A percentile compares a stretch with the other conserved stretches of the same genome.
Evolutionary conservation across 1,140 invertebrate genomes (phyloP).

Genomic region (Drosophila littoralis): DNA sequence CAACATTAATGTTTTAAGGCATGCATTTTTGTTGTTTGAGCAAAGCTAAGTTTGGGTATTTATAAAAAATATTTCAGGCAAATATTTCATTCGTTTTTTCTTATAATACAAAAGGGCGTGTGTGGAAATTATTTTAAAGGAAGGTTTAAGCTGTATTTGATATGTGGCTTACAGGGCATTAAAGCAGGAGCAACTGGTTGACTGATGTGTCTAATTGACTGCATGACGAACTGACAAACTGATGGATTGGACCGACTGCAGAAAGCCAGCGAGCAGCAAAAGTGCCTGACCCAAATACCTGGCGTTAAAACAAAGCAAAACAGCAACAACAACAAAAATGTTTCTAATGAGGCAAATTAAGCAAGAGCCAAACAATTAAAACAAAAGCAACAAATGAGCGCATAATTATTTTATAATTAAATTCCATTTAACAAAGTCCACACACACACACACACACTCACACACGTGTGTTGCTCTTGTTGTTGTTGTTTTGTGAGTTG

Average conservation of each 20-base stretch:
- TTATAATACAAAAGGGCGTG: too few species aligned
- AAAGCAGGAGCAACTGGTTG: slow-evolving; percentile 9
- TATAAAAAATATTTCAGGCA: too few species aligned
- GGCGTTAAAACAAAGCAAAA: slow-evolving; percentile 23
- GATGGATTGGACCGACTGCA: slow-evolving; percentile 19
- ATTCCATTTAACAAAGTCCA: slow-evolving; percentile 74
- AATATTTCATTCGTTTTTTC: too few species aligned
- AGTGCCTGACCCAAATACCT: slow-evolving; percentile 63
- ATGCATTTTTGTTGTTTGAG: too few species aligned
- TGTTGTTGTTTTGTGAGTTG: slow-evolving; percentile 9
- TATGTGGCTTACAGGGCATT: slow-evolving; percentile 3
- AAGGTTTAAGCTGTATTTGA: too few species aligned
- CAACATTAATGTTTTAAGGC: too few species aligned
- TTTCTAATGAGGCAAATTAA: slow-evolving; percentile 79
- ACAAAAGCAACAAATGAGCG: slow-evolving; percentile 76
- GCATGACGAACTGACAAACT: slow-evolving; percentile 34
- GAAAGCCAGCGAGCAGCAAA: slow-evolving; percentile 33
- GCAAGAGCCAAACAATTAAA: slow-evolving; percentile 80
- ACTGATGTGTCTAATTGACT: slow-evolving; percentile 27
- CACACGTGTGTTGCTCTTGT: slow-evolving; percentile 1
- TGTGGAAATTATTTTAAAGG: too few species aligned
- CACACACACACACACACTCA: slow-evolving; percentile 22
- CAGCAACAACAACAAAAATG: slow-evolving; percentile 39
- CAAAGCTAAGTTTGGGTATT: too few species aligned
- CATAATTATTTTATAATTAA: slow-evolving; percentile 81